Conservation (phyloP, 2,888 invertebrate genomes). For the Achlya flavicornis region DNA sequence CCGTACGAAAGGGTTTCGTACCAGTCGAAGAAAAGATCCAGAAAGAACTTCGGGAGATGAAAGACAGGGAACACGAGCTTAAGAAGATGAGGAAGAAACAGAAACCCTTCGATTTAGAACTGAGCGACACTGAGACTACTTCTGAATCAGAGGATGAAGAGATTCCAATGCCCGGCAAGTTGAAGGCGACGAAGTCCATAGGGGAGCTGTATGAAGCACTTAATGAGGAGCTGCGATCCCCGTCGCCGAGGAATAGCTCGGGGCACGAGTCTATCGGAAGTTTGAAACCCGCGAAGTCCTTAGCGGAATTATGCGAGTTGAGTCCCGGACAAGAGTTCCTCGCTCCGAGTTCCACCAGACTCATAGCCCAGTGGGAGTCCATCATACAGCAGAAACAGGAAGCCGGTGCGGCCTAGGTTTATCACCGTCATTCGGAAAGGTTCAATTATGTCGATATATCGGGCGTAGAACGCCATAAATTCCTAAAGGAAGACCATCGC, state of each 20-base stretch:
- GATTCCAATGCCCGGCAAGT: conserved; percentile 83
- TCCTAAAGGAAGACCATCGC: conserved; percentile 19
- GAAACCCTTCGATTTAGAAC: conserved; percentile 85
- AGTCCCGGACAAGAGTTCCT: conserved; percentile 85
- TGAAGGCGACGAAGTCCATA: conserved; percentile 87
- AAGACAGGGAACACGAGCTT: conserved; percentile 90
- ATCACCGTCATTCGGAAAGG: conserved; percentile 33
- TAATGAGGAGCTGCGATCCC: conserved; percentile 75
- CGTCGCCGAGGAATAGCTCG: conserved; percentile 74
- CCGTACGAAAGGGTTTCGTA: conserved; percentile 89
- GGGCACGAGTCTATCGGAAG: conserved; percentile 75
- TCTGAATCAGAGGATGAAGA: conserved; percentile 85
- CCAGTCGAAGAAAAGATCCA: conserved; percentile 95
- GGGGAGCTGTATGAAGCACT: conserved; percentile 86
- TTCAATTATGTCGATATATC: conserved; percentile 48
- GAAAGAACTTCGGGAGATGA: conserved; percentile 93
- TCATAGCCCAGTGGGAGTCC: conserved; percentile 93
- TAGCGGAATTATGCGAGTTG: conserved; percentile 87
- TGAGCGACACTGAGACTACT: conserved; percentile 83
- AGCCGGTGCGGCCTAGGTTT: conserved; percentile 75
- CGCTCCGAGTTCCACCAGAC: conserved; percentile 87
- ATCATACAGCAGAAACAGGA: conserved; percentile 87
- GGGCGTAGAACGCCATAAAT: conserved; percentile 37
- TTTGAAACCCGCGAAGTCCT: conserved; percentile 87
- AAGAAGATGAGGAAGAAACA: conserved; percentile 87